phyloP scores from a whole-genome alignment of 2,113 vertebrate genomes.

The Nasalis larvatus region DNA sequence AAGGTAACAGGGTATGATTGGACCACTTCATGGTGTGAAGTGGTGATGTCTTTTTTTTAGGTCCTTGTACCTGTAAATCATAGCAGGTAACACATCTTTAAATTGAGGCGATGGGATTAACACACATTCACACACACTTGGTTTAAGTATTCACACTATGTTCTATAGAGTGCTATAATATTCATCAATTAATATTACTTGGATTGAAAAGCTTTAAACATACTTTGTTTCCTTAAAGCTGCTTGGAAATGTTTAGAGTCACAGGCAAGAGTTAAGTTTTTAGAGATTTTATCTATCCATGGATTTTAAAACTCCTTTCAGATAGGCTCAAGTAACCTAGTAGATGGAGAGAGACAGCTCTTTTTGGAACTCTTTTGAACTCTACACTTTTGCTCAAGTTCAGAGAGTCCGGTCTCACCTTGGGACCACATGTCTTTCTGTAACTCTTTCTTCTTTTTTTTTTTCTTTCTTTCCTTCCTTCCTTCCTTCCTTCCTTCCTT shows the following conservation, averaged over 20 bases:
- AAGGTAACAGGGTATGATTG: conserved; percentile 81
- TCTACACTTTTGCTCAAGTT: neutral
- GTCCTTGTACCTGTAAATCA: conserved; percentile 85
- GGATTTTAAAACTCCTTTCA: conserved; percentile 10
- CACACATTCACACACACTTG: conserved; percentile 86
- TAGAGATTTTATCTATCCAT: neutral
- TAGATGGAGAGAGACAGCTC: neutral
- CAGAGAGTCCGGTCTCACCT: neutral
- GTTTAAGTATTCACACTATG: conserved; percentile 87
- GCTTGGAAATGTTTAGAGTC: conserved; percentile 53
- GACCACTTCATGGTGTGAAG: conserved; percentile 82
- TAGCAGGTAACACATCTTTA: conserved; percentile 85
- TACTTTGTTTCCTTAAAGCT: conserved; percentile 78
- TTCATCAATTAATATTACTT: conserved; percentile 88
- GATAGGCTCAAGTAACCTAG: neutral
- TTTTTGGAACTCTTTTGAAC: neutral
- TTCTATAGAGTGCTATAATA: conserved; percentile 85
- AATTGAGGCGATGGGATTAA: conserved; percentile 88
- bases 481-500: no score
- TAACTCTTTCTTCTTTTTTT: no score
- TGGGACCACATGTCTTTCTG: neutral
- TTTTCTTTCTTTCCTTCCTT: fast-evolving
- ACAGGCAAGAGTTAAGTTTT: neutral
- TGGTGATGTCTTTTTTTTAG: conserved; percentile 82
- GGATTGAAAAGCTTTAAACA: conserved; percentile 83